Conservation (phyloP, 2,797 vertebrate species). For the Neoniphon sammara region DNA sequence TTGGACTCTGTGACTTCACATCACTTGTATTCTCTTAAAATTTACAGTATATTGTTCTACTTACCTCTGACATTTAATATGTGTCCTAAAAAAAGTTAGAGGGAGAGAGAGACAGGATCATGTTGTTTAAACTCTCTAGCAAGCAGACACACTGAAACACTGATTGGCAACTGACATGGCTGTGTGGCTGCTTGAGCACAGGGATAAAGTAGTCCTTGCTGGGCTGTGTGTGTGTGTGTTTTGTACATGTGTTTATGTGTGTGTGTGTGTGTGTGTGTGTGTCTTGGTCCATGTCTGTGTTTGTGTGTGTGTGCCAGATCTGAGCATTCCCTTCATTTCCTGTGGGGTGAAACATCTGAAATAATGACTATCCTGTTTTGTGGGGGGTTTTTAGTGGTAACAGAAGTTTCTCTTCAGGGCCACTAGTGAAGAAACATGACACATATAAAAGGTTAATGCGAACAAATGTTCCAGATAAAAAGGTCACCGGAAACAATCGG, state of each 20-base stretch:
- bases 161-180: no score
- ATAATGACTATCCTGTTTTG: conserved; percentile 58
- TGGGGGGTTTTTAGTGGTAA: conserved; percentile 25
- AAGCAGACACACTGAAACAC: no score
- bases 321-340: conserved; percentile 60
- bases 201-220: no score
- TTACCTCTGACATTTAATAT: no score
- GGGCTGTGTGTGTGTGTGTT: conserved; percentile 6
- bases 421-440: conserved; percentile 76
- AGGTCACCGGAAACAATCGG: conserved; percentile 72
- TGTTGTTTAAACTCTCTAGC: no score
- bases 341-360: conserved; percentile 53
- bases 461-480: conserved; percentile 73
- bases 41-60: no score
- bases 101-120: no score
- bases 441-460: conserved; percentile 75
- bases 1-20: conserved; percentile 9
- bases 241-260: not conserved
- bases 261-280: conserved; percentile 13
- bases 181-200: not conserved
- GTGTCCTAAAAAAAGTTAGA: no score
- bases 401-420: conserved; percentile 57
- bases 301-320: conserved; percentile 7
- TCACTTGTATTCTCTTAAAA: conserved; percentile 25
- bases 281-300: not conserved